Conservation (phyloP, 1,140 invertebrate genomes). For the Stegodyphus mimosarum region DNA sequence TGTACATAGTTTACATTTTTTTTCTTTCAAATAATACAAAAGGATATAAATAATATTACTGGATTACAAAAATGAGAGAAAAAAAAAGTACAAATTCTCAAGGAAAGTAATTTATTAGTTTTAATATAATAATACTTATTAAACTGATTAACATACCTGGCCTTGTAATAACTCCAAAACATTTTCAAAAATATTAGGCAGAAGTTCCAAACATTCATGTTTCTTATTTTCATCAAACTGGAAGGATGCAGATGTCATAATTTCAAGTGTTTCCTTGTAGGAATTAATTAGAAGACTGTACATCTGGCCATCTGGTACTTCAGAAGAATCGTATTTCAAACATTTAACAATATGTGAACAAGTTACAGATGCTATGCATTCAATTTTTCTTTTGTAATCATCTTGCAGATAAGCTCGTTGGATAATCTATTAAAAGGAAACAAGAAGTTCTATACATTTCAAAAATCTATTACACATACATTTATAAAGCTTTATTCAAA, state of each 20-base stretch:
- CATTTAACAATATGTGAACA: not conserved
- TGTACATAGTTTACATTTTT: too few relatives aligned
- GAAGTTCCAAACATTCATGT: not conserved
- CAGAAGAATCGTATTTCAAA: not conserved
- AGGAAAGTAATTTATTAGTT: too few relatives aligned
- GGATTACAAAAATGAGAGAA: too few relatives aligned
- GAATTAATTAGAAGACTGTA: not conserved
- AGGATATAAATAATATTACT: too few relatives aligned
- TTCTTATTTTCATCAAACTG: not conserved
- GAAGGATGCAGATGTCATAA: not conserved
- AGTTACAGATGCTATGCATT: not conserved
- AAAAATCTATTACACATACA: too few relatives aligned
- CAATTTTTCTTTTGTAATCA: not conserved
- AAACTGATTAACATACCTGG: too few relatives aligned
- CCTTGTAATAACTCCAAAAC: too few relatives aligned
- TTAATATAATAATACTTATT: too few relatives aligned
- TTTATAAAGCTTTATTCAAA: too few relatives aligned
- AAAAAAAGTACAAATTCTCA: too few relatives aligned
- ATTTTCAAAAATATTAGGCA: not conserved
- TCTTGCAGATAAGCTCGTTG: not conserved
- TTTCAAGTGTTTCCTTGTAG: not conserved
- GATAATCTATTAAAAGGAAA: not conserved
- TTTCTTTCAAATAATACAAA: too few relatives aligned
- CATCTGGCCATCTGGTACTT: not conserved
- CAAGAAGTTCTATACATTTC: not conserved